Conservation (phyloP, 1,140 invertebrate genomes). For the Hylyphantes graminicola region DNA sequence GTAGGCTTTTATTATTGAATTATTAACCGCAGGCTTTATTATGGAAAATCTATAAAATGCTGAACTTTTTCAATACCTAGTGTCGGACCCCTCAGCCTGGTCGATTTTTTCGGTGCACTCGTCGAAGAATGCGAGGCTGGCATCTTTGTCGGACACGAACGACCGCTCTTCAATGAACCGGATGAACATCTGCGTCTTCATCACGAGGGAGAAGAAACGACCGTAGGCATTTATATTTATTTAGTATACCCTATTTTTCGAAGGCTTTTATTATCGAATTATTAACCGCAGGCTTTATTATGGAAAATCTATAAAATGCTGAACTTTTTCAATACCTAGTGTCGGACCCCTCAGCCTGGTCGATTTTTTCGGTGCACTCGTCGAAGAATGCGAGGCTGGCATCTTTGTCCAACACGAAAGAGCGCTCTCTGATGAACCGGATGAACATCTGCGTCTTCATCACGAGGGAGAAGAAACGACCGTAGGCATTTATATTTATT, state of each 20-base stretch:
- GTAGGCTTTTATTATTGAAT: too few relatives aligned
- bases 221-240: constrained; percentile 70
- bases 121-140: constrained; percentile 95
- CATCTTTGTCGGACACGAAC: constrained; percentile 96
- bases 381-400: constrained; percentile 95
- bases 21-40: too few relatives aligned
- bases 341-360: constrained; percentile 67
- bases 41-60: too few relatives aligned
- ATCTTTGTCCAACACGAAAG: constrained; percentile 97
- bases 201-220: constrained; percentile 89
- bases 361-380: constrained; percentile 88
- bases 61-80: constrained; percentile 78
- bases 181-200: constrained; percentile 97
- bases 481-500: constrained; percentile 66
- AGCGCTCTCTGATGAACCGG: constrained; percentile 97
- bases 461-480: constrained; percentile 89
- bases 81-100: constrained; percentile 67
- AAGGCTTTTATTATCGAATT: too few relatives aligned
- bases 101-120: constrained; percentile 88
- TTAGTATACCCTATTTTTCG: too few relatives aligned
- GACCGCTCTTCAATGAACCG: constrained; percentile 98
- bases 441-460: constrained; percentile 98
- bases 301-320: too few relatives aligned
- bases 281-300: too few relatives aligned
- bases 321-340: constrained; percentile 77